These are phyloP conservation scores for Heliconius himera DNA, from an alignment of 1,140 invertebrate species.

Conservation along the genomic window DNA sequence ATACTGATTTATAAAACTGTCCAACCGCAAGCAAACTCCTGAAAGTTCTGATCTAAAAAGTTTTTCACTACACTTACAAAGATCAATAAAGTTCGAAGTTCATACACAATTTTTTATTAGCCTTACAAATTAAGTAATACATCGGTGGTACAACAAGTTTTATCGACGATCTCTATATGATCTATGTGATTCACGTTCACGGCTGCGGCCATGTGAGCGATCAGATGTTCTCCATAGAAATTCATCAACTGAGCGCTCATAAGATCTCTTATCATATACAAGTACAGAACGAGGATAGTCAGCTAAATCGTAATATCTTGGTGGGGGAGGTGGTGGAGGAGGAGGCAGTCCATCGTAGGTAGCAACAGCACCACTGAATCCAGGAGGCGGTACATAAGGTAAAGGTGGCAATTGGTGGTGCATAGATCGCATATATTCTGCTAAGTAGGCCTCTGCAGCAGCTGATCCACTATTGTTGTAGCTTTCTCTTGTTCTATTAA, in stretches of 20 bases:
- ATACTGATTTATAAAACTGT: constrained; percentile 38
- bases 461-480: constrained; percentile 82
- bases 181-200: constrained; percentile 80
- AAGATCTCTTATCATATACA: constrained; percentile 88
- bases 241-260: constrained; percentile 95
- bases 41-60: constrained; percentile 46
- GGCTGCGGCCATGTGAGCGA: constrained; percentile 81
- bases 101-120: constrained; percentile 77
- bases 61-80: constrained; percentile 73
- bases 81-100: constrained; percentile 80
- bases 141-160: constrained; percentile 64
- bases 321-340: constrained; percentile 86
- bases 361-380: constrained; percentile 81
- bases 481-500: constrained; percentile 75
- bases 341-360: constrained; percentile 88
- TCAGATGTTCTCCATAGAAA: constrained; percentile 92
- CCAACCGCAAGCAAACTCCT: constrained; percentile 7
- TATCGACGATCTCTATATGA: constrained; percentile 78
- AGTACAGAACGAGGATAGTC: constrained; percentile 82
- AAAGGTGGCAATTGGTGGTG: constrained; percentile 89
- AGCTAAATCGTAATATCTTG: constrained; percentile 89
- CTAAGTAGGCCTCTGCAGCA: constrained; percentile 88
- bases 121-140: constrained; percentile 68
- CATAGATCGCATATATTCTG: constrained; percentile 91
- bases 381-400: constrained; percentile 86